A percentile compares a stretch with the other conserved stretches of the same genome.
These are phyloP conservation scores for Agonopterix alstromeriana DNA, from an alignment of 2,888 invertebrate genomes.

Conservation along the genomic window DNA sequence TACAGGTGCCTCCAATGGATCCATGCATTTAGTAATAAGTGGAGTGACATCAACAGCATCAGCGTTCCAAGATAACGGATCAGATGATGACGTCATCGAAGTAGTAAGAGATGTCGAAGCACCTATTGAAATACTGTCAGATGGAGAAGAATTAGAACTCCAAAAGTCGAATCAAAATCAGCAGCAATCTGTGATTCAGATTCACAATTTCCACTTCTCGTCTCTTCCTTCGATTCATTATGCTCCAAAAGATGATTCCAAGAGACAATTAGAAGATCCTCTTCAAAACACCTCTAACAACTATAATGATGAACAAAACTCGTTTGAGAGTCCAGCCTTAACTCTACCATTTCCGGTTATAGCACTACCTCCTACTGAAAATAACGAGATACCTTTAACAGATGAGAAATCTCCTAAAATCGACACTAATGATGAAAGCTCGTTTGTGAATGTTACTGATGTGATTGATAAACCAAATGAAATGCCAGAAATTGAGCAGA, in stretches of 20 bases:
- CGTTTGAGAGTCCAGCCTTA: constrained; percentile 6
- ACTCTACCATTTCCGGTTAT: constrained; percentile 6
- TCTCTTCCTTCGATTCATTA: constrained; percentile 17
- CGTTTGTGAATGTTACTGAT: constrained; percentile 29
- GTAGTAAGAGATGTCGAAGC: constrained; percentile 58
- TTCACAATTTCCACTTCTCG: constrained; percentile 24
- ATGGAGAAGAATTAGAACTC: constrained; percentile 54
- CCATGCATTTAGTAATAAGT: constrained; percentile 26
- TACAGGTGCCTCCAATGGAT: constrained; percentile 8
- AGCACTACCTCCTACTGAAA: constrained; percentile 10
- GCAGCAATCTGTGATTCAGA: constrained; percentile 10
- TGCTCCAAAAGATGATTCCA: constrained; percentile 16
- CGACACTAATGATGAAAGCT: constrained; percentile 22
- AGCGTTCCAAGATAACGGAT: constrained; percentile 29
- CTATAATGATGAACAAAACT: constrained; percentile 12
- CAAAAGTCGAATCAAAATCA: constrained; percentile 23
- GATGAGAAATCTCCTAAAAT: neutral
- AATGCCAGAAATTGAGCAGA: neutral
- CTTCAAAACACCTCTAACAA: constrained; percentile 17
- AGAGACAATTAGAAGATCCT: constrained; percentile 28
- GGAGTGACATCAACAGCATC: constrained; percentile 24
- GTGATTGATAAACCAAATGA: constrained; percentile 1
- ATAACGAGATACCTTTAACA: neutral
- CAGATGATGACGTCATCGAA: constrained; percentile 68
- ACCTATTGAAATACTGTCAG: constrained; percentile 64